Percentiles rank a stretch among this genome's conserved stretches.
Evolutionary conservation across 2,113 vertebrate genomes (phyloP).

Genomic region (Laterallus jamaicensis): DNA sequence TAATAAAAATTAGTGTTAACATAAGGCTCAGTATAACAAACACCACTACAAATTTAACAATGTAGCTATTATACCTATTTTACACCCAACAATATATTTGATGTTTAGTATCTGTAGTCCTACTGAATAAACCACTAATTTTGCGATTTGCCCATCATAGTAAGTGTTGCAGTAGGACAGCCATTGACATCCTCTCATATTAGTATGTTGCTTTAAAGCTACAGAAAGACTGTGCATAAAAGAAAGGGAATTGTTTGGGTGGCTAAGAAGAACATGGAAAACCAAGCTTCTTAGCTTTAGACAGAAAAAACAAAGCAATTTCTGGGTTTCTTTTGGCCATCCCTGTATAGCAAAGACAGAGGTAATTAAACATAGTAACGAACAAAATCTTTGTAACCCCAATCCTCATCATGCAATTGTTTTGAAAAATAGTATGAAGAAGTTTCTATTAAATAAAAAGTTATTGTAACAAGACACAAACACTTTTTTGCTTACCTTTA

Average conservation of each 20-base stretch:
- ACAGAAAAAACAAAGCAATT: background rate
- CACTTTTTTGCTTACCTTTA: conserved; percentile 73
- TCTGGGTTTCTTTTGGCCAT: conserved; percentile 1
- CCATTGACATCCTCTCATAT: background rate
- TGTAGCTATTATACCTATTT: background rate
- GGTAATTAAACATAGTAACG: background rate
- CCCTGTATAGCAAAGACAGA: conserved; percentile 15
- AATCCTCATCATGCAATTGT: background rate
- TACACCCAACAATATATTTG: background rate
- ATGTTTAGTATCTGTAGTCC: background rate
- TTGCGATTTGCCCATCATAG: background rate
- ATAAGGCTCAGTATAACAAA: background rate
- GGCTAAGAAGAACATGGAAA: conserved; percentile 3
- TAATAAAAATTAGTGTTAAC: background rate
- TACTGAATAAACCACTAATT: background rate
- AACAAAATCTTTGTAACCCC: conserved; percentile 3
- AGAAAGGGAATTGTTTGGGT: background rate
- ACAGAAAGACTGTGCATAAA: background rate
- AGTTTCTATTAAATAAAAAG: background rate
- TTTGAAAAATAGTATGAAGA: background rate
- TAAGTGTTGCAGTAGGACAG: background rate
- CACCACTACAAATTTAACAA: background rate
- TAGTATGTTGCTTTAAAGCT: background rate
- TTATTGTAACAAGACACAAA: background rate
- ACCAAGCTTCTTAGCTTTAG: background rate